These are phyloP conservation scores for Calypte anna DNA, from an alignment of 2,113 vertebrate species.

Conservation along the genomic window DNA sequence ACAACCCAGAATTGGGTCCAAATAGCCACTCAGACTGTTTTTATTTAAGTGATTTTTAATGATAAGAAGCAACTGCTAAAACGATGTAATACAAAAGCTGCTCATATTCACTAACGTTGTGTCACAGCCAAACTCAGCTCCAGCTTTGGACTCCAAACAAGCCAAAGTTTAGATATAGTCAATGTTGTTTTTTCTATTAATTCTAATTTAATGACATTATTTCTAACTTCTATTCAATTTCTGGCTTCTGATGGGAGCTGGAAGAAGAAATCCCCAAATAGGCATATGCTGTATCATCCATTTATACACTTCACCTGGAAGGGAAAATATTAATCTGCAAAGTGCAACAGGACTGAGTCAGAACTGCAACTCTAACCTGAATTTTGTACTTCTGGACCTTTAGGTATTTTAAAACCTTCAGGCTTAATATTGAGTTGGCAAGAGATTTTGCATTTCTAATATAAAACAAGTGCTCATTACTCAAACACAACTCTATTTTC, in stretches of 20 bases:
- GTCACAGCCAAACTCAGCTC: neutral
- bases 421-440: neutral
- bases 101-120: neutral
- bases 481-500: neutral
- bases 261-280: neutral
- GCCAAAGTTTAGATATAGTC: neutral
- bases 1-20: neutral
- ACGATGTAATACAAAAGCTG: neutral
- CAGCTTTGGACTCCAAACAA: neutral
- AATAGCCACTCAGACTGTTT: neutral
- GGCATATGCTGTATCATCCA: neutral
- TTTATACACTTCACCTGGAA: slow-evolving; percentile 2
- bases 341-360: neutral
- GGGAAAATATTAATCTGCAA: neutral
- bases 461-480: neutral
- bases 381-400: neutral
- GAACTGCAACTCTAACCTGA: neutral
- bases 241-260: neutral
- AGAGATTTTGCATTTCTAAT: neutral
- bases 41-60: neutral
- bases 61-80: neutral
- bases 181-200: neutral
- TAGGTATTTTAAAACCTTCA: neutral
- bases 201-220: slow-evolving; percentile 26
- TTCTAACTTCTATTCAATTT: neutral